Base-by-base conservation (phyloP, 1,140 invertebrate genomes). In the Heterodera schachtii region DNA sequence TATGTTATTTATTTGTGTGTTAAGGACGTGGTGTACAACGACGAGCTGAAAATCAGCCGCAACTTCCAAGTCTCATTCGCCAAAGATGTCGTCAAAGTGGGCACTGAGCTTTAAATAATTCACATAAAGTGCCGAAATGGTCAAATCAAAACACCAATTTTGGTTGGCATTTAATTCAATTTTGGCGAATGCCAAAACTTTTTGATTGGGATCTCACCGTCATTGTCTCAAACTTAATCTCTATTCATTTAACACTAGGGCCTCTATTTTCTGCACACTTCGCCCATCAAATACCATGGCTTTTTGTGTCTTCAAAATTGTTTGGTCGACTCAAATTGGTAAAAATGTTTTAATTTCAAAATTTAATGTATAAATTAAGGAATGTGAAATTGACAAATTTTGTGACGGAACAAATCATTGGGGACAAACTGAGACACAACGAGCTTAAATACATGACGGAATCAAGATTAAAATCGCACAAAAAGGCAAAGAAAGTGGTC, bases 31-130 rank as follows among this genome's bases (percentile, higher is more conserved):
- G 78, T 89, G 9, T 89, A 90, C 84, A 89, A 89, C 74, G 88
- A 89, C 16, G 88, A 89, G 46, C 41, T 89, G 13, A 89, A 89
- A 78, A 83, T 89, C 21, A 87, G 86, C 9, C 69, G 83, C 16
- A 89, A 90, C 73, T 89, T 89, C 73, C 88, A 89, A 86, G 86
- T 88, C 13, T 90, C 88, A n/a, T 89, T 89, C 73, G 88, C 89
- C 19, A 89, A 89, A 74, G 88, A 89, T 78, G 85, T 90, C 67
- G 86, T 87, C 13, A 89, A 90, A 83, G 87, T 89, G 4, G 78
- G 49, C 49, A 52, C 49, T 31, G 31, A 31, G 31, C 31, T 31
- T 31, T 31, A 31, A 31, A 31, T 31, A 31, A 31, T 31, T 31
- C 31, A 31, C 31, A 31, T 31, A 31, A 31, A 31, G 31, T 31